These are phyloP conservation scores for Ispidina lecontei DNA, from an alignment of 2,797 vertebrate genomes.

Conservation along the genomic window DNA sequence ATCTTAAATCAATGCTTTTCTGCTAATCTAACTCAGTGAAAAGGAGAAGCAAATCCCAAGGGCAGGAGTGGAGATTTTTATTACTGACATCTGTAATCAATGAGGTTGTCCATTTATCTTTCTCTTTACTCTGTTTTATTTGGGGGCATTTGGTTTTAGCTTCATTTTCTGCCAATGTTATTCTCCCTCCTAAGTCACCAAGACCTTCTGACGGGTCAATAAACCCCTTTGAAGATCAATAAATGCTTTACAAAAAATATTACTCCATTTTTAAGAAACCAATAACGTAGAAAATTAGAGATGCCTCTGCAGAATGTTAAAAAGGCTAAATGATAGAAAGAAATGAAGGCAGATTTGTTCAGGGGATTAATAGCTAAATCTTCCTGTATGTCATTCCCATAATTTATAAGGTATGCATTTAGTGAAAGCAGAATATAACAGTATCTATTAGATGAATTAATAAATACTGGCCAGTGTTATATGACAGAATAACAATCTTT, in stretches of 20 bases:
- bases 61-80: neutral
- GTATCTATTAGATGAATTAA: neutral
- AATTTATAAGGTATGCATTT: neutral
- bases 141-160: neutral
- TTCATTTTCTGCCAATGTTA: neutral
- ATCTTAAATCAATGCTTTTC: neutral
- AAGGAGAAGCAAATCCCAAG: neutral
- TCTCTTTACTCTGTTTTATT: neutral
- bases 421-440: neutral
- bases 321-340: neutral
- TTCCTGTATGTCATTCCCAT: neutral
- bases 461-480: neutral
- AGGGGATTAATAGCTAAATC: slow-evolving; percentile 22
- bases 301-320: neutral
- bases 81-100: neutral
- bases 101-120: neutral
- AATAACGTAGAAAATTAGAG: neutral
- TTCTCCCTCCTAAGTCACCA: neutral
- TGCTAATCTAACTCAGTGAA: neutral
- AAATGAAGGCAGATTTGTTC: slow-evolving; percentile 4
- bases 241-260: neutral
- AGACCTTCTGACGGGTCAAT: neutral
- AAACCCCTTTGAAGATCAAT: neutral
- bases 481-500: neutral
- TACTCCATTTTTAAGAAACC: neutral